These are phyloP conservation scores for western clawed frog (Xenopus tropicalis) DNA, from an alignment of 2,113 vertebrate species.

Conservation along the genomic window UCB_Xtro_10.0 CM004443.2:69824001-69824500, in stretches of 20 bases:
- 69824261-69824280: neutral
- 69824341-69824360: neutral
- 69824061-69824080: neutral
- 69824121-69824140: conserved; percentile 5
- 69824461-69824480: too few species aligned
- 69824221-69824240: conserved; percentile 34
- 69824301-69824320: neutral
- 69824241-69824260: neutral
- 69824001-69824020: conserved; percentile 21
- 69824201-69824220: conserved; percentile 21
- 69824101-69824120: neutral
- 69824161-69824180: conserved; percentile 37
- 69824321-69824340: neutral
- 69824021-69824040: neutral
- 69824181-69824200: conserved; percentile 24
- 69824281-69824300: neutral
- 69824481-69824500: too few species aligned
- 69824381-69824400: too few species aligned
- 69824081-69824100: conserved; percentile 3
- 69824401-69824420: too few species aligned
- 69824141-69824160: conserved; percentile 25
- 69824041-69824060: neutral
- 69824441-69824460: too few species aligned
- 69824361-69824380: too few species aligned
- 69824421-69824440: too few species aligned